Percentiles rank a stretch among this genome's conserved stretches.
phyloP scores from a whole-genome alignment of 2,888 invertebrate genomes.

The Sympetrum striolatum region DNA sequence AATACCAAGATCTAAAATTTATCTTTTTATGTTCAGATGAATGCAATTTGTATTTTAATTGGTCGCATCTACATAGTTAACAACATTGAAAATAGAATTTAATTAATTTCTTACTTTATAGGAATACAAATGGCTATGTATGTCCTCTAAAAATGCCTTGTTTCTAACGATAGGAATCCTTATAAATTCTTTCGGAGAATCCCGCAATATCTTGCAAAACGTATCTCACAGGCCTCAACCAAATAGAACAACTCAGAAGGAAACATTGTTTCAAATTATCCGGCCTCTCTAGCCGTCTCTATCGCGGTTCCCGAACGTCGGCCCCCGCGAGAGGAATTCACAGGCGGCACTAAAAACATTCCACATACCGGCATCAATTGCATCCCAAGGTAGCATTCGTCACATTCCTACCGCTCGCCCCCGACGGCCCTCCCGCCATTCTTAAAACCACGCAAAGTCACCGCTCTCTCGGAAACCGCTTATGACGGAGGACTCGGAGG shows the following conservation, averaged over 20 bases:
- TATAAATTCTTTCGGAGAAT: no score
- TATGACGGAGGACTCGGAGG: no score
- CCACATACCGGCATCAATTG: neutral
- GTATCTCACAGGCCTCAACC: neutral
- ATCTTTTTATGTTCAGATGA: no score
- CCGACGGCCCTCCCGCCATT: neutral
- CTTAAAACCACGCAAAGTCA: neutral
- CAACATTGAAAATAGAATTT: no score
- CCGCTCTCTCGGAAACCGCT: neutral
- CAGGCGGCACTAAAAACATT: neutral
- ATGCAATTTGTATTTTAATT: no score
- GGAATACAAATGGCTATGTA: no score
- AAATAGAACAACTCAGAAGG: neutral
- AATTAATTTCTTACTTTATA: no score
- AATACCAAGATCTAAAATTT: no score
- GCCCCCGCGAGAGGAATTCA: neutral
- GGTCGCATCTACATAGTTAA: no score
- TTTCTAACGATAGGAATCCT: no score
- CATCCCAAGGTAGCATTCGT: neutral
- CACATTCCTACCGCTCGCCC: neutral
- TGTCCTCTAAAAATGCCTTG: no score
- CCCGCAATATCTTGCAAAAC: neutral
- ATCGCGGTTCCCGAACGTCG: neutral
- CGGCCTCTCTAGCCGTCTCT: neutral
- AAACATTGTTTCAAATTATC: neutral